Conservation (phyloP, 1,140 invertebrate genomes). For the Panagrolaimus sp. region DNA sequence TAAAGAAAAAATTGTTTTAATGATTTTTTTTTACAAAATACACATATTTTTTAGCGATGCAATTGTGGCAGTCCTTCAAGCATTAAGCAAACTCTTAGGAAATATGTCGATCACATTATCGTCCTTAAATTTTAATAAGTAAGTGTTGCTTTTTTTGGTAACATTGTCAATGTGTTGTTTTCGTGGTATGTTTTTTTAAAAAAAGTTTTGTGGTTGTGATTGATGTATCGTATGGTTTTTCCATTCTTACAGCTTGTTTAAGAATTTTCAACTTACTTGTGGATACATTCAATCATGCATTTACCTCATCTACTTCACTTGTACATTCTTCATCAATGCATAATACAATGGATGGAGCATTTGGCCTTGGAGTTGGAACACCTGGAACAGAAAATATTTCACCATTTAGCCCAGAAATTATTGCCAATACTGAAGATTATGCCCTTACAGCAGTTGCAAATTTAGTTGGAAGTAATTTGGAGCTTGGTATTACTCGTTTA, state of each 20-base stretch:
- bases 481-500: conserved; percentile 22
- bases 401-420: background rate
- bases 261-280: conserved; percentile 26
- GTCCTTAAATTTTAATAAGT: conserved; percentile 14
- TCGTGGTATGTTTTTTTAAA: conserved; percentile 11
- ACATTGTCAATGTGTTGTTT: no score
- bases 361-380: background rate
- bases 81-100: conserved; percentile 1
- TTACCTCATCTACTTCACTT: background rate
- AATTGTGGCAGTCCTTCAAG: conserved; percentile 13
- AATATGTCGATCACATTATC: conserved; percentile 16
- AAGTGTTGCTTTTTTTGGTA: conserved; percentile 5
- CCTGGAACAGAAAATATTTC: background rate
- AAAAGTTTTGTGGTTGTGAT: conserved; percentile 1
- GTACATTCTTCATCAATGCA: background rate
- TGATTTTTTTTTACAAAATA: background rate
- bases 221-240: background rate
- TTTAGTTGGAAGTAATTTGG: conserved; percentile 18
- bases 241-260: conserved; percentile 8
- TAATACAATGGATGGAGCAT: background rate
- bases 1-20: no score
- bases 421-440: conserved; percentile 8
- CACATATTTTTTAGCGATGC: background rate
- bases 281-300: conserved; percentile 22
- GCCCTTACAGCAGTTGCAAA: conserved; percentile 16